Evolutionary conservation across 2,888 invertebrate species (phyloP).

Genomic region (Diplazon laetatorius): DNA sequence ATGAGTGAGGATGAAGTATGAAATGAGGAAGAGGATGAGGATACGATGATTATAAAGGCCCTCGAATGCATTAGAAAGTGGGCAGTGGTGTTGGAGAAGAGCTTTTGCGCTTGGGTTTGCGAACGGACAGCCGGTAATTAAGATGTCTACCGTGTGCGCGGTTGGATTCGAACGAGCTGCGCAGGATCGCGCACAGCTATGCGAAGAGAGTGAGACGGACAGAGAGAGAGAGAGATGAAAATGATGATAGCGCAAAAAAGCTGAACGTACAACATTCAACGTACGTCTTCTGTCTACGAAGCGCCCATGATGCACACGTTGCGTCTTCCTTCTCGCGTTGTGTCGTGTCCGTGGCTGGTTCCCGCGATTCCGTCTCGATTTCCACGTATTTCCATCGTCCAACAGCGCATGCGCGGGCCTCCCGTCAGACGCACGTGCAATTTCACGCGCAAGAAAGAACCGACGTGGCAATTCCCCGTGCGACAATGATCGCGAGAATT

Average conservation of each 20-base stretch:
- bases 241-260: slow-evolving; percentile 29
- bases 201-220: slow-evolving; percentile 24
- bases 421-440: slow-evolving; percentile 22
- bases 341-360: slow-evolving; percentile 21
- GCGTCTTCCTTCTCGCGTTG: slow-evolving; percentile 29
- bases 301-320: slow-evolving; percentile 23
- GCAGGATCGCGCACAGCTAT: slow-evolving; percentile 45
- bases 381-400: slow-evolving; percentile 12
- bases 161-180: slow-evolving; percentile 57
- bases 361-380: slow-evolving; percentile 43
- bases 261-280: slow-evolving; percentile 39
- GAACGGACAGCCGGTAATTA: slow-evolving; percentile 76
- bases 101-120: slow-evolving; percentile 60
- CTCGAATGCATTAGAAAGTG: slow-evolving; percentile 76
- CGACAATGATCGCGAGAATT: slow-evolving; percentile 31
- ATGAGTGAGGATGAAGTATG: slow-evolving; percentile 51
- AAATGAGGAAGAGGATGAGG: slow-evolving; percentile 57
- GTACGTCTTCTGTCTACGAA: slow-evolving; percentile 29
- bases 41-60: slow-evolving; percentile 63
- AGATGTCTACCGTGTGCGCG: slow-evolving; percentile 68
- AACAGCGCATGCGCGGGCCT: neutral
- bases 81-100: slow-evolving; percentile 61
- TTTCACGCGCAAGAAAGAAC: slow-evolving; percentile 19
- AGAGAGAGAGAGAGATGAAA: slow-evolving; percentile 23
- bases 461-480: slow-evolving; percentile 4